Base-by-base conservation (phyloP, 1,140 invertebrate genomes). In the Dryas iulia region DNA sequence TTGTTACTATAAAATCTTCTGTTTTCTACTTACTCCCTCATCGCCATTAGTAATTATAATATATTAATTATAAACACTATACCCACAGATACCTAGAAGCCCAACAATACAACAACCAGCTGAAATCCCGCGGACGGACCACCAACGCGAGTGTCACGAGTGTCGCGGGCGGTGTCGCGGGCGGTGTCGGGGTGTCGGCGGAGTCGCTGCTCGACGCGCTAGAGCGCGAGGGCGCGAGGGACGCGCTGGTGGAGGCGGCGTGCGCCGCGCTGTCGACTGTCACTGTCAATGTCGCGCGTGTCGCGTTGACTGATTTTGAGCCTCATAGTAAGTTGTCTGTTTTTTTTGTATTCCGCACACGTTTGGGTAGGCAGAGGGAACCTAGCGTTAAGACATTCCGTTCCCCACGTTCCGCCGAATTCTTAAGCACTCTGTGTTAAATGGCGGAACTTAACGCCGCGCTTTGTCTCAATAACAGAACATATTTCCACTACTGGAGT, bases 71-170 rank as follows among this genome's bases (percentile, higher is more conserved):
- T 11, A 33, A 12, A 11, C 12, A 11, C 12, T 33, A 23, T 52
- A 59, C 8, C 69, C 21, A 1, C 23, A 92, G 90, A 60, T 92
- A 91, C 47, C 69, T 92, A 39, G 90, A 92, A 78, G 90, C 90
- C 3, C 82, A 90, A 68, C 81, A 85, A 26, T 83, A 83, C 66
- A 89, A 89, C 68, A 83, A 78, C 11, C 79, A 81, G 28, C 62
- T 87, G 0, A 81, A 80, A 7, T 74, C 47, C 73, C 68, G 76
- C 1, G 85, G 82, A 7, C 39, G 39, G 0, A n/a, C n/a, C n/a
- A n/a, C n/a, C n/a, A n/a, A n/a, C n/a, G n/a, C n/a, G n/a, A n/a
- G n/a, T n/a, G n/a, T n/a, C n/a, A n/a, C n/a, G n/a, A n/a, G n/a
- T n/a, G n/a, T n/a, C n/a, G 61, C 74, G 12, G 25, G 79, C 11